Base-by-base conservation (phyloP, 2,888 invertebrate genomes). In the Phalera bucephala region DNA sequence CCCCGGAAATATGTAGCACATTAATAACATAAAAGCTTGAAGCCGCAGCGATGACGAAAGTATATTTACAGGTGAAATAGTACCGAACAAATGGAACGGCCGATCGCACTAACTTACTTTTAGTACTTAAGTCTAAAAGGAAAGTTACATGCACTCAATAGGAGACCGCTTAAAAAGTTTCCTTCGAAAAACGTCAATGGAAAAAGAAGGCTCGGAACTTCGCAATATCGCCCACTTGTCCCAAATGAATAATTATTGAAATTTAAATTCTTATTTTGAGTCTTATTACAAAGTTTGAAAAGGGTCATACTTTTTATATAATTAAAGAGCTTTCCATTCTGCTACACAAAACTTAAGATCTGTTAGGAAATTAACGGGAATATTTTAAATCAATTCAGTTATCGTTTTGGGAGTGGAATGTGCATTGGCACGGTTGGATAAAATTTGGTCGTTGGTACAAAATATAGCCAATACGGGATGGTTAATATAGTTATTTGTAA, bases 81-180 rank as follows among this genome's bases (percentile, higher is more conserved):
- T 42, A 49, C 45, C 41, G 42, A 38, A 47, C 46, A 50, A 68
- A 68, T 56, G 58, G 56, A 64, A 59, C 52, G 50, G 38, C 62
- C 66, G 69, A 72, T 72, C 62, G 63, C 57, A 64, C 54, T 57
- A 72, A 75, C 68, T 74, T 75, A 66, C 53, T 64, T 68, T 72
- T 65, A 64, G 64, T 58, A 64, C 56, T 59, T 55, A 42, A 44
- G 28, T 31, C 64, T 78, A 71, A 80, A 74, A 77, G 76, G 55
- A 75, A 83, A 81, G 80, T 81, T 79, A 72, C 72, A 73, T 75
- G 72, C 72, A 72, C 71, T 75, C 69, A 72, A 76, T 75, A 65
- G 64, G 55, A 65, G 59, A 61, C 63, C 64, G 64, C 69, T 75
- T 72, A 72, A 72, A 80, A 80, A 76, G 68, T 79, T 73, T 55